Conservation (phyloP, 2,888 invertebrate genomes). For the Prosapia bicincta region DNA sequence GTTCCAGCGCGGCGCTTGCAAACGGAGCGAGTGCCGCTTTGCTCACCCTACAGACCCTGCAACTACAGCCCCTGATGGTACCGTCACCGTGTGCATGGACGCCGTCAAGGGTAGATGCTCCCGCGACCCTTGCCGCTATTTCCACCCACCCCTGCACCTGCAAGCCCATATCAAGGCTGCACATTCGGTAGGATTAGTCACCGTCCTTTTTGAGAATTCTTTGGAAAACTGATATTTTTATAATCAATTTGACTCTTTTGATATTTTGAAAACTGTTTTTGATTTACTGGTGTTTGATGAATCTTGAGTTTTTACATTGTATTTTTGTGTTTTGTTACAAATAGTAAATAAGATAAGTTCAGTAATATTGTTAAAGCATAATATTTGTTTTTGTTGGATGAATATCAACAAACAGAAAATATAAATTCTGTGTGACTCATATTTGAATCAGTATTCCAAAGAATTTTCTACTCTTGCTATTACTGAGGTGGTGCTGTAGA, state of each 20-base stretch:
- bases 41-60: slow-evolving; percentile 93
- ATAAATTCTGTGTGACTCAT: too few relatives aligned
- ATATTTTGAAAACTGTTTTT: too few relatives aligned
- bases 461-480: background rate
- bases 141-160: slow-evolving; percentile 99
- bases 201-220: background rate
- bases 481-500: slow-evolving; percentile 17
- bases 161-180: slow-evolving; percentile 98
- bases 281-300: too few relatives aligned
- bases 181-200: slow-evolving; percentile 69
- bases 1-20: slow-evolving; percentile 98
- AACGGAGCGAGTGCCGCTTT: slow-evolving; percentile 97
- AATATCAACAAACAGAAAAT: too few relatives aligned
- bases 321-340: too few relatives aligned
- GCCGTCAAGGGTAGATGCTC: slow-evolving; percentile 98
- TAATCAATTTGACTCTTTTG: too few relatives aligned
- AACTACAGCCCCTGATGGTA: slow-evolving; percentile 95
- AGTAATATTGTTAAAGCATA: too few relatives aligned
- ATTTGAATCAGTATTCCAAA: background rate
- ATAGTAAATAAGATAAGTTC: too few relatives aligned
- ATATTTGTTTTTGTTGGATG: too few relatives aligned
- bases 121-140: slow-evolving; percentile 99
- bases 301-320: too few relatives aligned
- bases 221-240: background rate
- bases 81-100: slow-evolving; percentile 99